Percentiles rank a stretch among this genome's conserved stretches.
phyloP scores from a whole-genome alignment of 2,113 vertebrate species.

The Scortum barcoo region DNA sequence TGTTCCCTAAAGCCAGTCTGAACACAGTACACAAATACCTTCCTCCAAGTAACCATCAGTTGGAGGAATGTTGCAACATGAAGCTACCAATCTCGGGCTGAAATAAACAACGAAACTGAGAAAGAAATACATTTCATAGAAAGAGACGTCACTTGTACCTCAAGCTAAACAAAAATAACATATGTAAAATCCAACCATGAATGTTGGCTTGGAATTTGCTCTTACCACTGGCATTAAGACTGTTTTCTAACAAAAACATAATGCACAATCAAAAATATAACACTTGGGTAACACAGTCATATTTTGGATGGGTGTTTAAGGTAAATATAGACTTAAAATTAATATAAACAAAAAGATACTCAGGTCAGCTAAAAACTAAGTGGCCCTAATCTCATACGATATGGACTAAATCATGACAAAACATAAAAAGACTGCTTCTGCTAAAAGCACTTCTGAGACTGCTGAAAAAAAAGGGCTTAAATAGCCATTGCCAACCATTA shows the following conservation, averaged over 20 bases:
- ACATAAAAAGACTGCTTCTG: not conserved
- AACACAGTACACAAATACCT: slow-evolving; percentile 62
- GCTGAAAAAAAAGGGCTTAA: not conserved
- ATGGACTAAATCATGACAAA: not conserved
- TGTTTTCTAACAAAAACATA: not conserved
- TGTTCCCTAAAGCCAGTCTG: slow-evolving; percentile 43
- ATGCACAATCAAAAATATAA: not conserved
- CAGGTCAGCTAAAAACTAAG: not conserved
- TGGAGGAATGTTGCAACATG: slow-evolving; percentile 39
- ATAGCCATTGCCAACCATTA: slow-evolving; percentile 3
- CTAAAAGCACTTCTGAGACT: not conserved
- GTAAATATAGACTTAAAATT: not conserved
- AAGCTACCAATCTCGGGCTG: slow-evolving; percentile 23
- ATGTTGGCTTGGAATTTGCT: not conserved
- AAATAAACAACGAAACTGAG: slow-evolving; percentile 37
- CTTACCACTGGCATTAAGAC: not conserved
- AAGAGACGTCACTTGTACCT: not conserved
- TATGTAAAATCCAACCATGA: not conserved
- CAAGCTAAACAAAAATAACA: not conserved
- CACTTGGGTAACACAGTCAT: not conserved
- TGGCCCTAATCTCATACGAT: not conserved
- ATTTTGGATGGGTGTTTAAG: not conserved
- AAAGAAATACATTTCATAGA: not conserved
- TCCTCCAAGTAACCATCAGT: slow-evolving; percentile 36
- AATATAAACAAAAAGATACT: not conserved